These are phyloP conservation scores for Crossaster papposus DNA, from an alignment of 53 echinoderm and acorn worm species.

Conservation along the genomic window DNA sequence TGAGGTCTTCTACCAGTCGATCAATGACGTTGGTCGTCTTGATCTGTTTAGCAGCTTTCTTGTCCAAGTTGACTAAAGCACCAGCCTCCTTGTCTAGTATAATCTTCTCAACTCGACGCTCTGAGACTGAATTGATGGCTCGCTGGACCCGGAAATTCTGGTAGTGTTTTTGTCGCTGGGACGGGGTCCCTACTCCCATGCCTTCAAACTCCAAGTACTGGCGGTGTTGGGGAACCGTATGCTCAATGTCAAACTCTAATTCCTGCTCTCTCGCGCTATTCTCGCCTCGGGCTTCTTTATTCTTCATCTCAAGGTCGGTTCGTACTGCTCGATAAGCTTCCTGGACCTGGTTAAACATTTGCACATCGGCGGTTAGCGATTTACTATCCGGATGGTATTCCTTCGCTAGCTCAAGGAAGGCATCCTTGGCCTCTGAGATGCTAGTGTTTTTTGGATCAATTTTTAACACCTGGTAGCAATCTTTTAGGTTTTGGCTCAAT, in stretches of 20 bases:
- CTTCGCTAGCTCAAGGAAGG: conserved; percentile 80
- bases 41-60: conserved; percentile 70
- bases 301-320: conserved; percentile 59
- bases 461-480: conserved; percentile 61
- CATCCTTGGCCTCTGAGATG: conserved; percentile 65
- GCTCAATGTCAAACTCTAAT: conserved; percentile 59
- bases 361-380: conserved; percentile 58
- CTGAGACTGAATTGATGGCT: conserved; percentile 62
- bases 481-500: conserved; percentile 34
- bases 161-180: conserved; percentile 78
- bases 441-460: conserved; percentile 53
- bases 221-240: conserved; percentile 81
- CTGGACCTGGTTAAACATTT: conserved; percentile 73
- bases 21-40: conserved; percentile 82
- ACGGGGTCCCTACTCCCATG: conserved; percentile 78
- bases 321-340: conserved; percentile 74
- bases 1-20: conserved; percentile 83
- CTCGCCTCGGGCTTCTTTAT: conserved; percentile 22
- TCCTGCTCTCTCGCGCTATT: conserved; percentile 2
- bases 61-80: conserved; percentile 70
- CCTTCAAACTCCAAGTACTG: conserved; percentile 86
- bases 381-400: conserved; percentile 83
- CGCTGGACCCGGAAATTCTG: conserved; percentile 67
- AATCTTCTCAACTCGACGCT: conserved; percentile 63
- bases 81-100: conserved; percentile 33